Evolutionary conservation across 2,888 invertebrate genomes (phyloP), one percentile per base, ranked within the genome.

Genomic region (Ecliptopera silaceata): DNA sequence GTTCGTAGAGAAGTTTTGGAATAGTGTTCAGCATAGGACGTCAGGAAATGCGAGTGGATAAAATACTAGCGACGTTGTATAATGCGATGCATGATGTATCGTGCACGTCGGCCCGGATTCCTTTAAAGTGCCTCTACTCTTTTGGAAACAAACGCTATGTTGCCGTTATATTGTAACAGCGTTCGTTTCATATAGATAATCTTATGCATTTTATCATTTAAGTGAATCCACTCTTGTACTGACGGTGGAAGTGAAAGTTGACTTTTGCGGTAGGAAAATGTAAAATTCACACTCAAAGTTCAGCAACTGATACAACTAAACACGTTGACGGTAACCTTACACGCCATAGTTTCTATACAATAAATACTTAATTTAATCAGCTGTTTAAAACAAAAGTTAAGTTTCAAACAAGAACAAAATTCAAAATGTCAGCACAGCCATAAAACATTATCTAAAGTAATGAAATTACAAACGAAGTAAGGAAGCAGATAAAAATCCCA

Each of bases 401-500:
- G 29, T 47, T 50, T 26, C 41, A 42, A 31, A 46, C 20, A 31
- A 26, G 42, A 44, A 43, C 15, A 15, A 52, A 51, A 38, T 44
- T 41, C 20, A 13, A 39, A 48, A 44, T 38, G 17, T 43, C 31
- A 15, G 38, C 36, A 22, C 36, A 38, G 55, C 53, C 60, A 50
- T 58, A 49, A 64, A 59, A 66, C 63, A 71, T 62, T 58, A 63
- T 48, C 48, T 56, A 29, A 64, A 68, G 69, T 65, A 67, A 69
- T 68, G 59, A 72, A 70, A 67, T 70, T 72, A 69, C 67, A 68
- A 70, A 64, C 61, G 51, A 66, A 72, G 69, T 69, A 69, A 64
- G 50, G 61, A 46, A 48, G 22, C 42, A 70, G 77, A 77, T 77
- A 77, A 80, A 79, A 78, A 76, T 71, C 74, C 69, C 74, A 80